Evolutionary conservation across 2,888 invertebrate genomes (phyloP).

Genomic region (Sthenelais limicola): DNA sequence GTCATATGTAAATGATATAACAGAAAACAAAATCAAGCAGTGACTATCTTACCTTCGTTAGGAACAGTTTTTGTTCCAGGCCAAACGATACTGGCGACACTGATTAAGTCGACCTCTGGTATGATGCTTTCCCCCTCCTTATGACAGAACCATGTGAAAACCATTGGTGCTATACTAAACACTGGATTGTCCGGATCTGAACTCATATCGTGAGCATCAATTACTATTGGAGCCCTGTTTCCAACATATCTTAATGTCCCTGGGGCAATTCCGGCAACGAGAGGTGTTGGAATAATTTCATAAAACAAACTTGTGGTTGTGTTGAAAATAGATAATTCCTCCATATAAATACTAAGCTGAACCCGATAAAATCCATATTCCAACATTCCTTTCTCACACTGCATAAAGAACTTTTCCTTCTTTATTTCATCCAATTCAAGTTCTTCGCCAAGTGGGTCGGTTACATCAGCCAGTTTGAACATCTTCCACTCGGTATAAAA

Average conservation of each 20-base stretch:
- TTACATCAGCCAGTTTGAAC: neutral
- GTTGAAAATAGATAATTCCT: neutral
- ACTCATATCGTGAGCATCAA: neutral
- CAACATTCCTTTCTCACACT: neutral
- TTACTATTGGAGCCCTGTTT: neutral
- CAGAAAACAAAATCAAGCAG: too few relatives aligned
- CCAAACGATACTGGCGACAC: too few relatives aligned
- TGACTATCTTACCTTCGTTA: too few relatives aligned
- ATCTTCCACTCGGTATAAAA: neutral
- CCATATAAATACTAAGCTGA: neutral
- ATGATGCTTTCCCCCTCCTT: neutral
- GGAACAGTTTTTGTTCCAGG: too few relatives aligned
- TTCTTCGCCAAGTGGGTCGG: neutral
- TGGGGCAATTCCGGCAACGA: neutral
- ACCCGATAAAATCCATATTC: neutral
- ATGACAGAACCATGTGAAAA: conserved; percentile 1
- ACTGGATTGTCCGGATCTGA: neutral
- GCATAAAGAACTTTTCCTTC: neutral
- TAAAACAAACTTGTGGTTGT: neutral
- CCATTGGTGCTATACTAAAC: neutral
- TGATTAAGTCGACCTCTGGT: too few relatives aligned
- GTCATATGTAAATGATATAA: too few relatives aligned
- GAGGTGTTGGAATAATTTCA: neutral
- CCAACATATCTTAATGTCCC: neutral
- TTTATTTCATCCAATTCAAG: neutral